Percentiles rank a stretch among this genome's conserved stretches.
phyloP scores from a whole-genome alignment of 2,888 invertebrate species.

The Parnassius apollo region DNA sequence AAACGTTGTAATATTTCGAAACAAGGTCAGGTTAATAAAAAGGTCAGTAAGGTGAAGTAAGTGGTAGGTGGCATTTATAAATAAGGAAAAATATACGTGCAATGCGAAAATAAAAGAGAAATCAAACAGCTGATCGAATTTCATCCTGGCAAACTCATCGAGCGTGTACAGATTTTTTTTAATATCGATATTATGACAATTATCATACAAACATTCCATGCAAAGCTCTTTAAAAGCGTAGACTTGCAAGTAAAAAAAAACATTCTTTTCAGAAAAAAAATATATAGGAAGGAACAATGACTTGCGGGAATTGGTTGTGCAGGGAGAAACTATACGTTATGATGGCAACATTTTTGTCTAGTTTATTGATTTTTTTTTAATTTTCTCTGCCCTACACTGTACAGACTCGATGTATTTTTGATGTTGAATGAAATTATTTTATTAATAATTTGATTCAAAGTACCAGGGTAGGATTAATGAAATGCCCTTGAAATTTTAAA shows the following conservation, averaged over 20 bases:
- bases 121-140: constrained; percentile 34
- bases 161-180: constrained; percentile 71
- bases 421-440: constrained; percentile 27
- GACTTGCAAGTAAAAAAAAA: constrained; percentile 30
- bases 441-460: constrained; percentile 31
- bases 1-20: constrained; percentile 10
- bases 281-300: constrained; percentile 30
- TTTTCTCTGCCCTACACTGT: constrained; percentile 61
- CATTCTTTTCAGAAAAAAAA: constrained; percentile 22
- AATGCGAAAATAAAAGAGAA: constrained; percentile 37
- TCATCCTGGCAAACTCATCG: constrained; percentile 62
- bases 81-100: constrained; percentile 33
- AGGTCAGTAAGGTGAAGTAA: constrained; percentile 41
- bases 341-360: constrained; percentile 71
- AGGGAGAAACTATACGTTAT: constrained; percentile 43
- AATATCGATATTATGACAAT: constrained; percentile 20
- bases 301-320: constrained; percentile 44
- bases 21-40: constrained; percentile 24
- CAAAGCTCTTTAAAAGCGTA: constrained; percentile 30
- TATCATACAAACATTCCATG: constrained; percentile 33
- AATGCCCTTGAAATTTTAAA: constrained; percentile 62
- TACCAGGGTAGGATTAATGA: constrained; percentile 56
- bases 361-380: constrained; percentile 40
- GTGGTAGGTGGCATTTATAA: constrained; percentile 35
- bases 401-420: constrained; percentile 68